These are phyloP conservation scores for Cotesia vestalis DNA, from an alignment of 1,140 invertebrate genomes.

Conservation along the genomic window DNA sequence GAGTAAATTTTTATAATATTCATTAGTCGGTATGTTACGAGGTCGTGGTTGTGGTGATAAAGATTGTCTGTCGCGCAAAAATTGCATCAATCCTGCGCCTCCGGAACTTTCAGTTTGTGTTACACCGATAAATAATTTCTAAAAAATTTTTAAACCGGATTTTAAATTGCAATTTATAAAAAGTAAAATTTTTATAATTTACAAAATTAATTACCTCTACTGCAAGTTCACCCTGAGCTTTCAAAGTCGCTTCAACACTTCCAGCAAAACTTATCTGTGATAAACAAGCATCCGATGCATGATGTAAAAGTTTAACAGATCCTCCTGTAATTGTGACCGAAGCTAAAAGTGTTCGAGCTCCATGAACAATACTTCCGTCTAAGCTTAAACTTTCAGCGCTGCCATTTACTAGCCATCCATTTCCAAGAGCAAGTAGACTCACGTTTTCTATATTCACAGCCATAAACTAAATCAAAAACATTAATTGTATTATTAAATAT, in stretches of 20 bases:
- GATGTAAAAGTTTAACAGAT: conserved; percentile 64
- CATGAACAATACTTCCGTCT: conserved; percentile 79
- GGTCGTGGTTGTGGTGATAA: conserved; percentile 46
- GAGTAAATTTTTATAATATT: conserved; percentile 51
- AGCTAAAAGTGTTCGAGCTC: conserved; percentile 77
- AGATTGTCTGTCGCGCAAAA: conserved; percentile 60
- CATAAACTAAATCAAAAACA: conserved; percentile 73
- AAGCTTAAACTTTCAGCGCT: conserved; percentile 79
- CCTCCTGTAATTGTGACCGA: conserved; percentile 72
- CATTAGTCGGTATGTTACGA: conserved; percentile 41
- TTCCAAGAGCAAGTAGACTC: conserved; percentile 76
- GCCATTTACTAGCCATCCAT: conserved; percentile 80
- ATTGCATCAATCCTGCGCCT: conserved; percentile 59
- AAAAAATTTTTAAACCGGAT: conserved; percentile 46
- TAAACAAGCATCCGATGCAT: conserved; percentile 69
- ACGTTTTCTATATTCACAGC: conserved; percentile 86
- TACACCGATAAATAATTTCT: conserved; percentile 79
- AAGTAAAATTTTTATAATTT: background rate
- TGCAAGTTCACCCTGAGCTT: conserved; percentile 79
- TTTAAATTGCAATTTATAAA: conserved; percentile 43
- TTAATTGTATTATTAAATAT: conserved; percentile 1
- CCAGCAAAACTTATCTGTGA: conserved; percentile 77
- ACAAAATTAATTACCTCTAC: conserved; percentile 70
- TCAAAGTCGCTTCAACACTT: conserved; percentile 77
- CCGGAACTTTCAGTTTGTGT: conserved; percentile 72